phyloP scores from a whole-genome alignment of 2,888 invertebrate species.

The Nysson spinosus region DNA sequence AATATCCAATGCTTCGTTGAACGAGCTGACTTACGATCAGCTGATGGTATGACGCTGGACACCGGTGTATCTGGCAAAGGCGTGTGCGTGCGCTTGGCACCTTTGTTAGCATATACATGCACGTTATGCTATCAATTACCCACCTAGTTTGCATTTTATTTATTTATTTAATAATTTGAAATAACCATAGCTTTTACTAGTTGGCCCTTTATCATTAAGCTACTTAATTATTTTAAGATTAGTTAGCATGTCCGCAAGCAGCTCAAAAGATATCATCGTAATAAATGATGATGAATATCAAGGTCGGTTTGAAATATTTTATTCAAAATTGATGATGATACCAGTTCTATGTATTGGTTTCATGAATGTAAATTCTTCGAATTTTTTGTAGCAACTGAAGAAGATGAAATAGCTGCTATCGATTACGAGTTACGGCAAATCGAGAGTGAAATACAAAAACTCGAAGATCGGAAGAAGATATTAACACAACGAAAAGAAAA shows the following conservation, averaged over 20 bases:
- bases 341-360: background rate
- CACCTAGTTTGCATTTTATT: slow-evolving; percentile 1
- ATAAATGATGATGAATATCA: slow-evolving; percentile 60
- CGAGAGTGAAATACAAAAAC: slow-evolving; percentile 67
- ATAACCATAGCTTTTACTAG: background rate
- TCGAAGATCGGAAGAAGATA: slow-evolving; percentile 68
- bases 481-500: slow-evolving; percentile 70
- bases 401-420: slow-evolving; percentile 72
- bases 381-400: slow-evolving; percentile 61
- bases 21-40: no score
- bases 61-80: no score
- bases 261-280: slow-evolving; percentile 53
- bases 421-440: slow-evolving; percentile 71
- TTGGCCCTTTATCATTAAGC: background rate
- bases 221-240: background rate
- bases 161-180: no score
- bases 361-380: background rate
- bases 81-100: no score
- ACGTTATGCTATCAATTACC: background rate
- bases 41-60: slow-evolving; percentile 16
- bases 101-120: no score
- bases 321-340: background rate
- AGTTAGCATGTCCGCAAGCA: slow-evolving; percentile 53
- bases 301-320: slow-evolving; percentile 50
- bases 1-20: no score